Conservation (phyloP, 1,140 invertebrate genomes). For the Proales similis region DNA sequence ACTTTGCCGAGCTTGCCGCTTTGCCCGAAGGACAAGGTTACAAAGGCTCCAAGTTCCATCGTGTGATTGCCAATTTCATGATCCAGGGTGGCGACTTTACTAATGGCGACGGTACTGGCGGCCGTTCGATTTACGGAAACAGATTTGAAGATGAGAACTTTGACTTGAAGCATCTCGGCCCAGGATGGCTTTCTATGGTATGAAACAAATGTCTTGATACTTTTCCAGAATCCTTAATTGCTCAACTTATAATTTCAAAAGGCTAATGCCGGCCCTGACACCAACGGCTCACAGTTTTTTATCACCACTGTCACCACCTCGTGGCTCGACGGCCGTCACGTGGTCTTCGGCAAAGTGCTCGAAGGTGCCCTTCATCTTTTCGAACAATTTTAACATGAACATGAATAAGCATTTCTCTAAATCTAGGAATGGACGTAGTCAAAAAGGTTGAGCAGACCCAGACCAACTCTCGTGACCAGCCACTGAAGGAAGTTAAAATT, state of each 20-base stretch:
- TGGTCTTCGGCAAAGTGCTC: slow-evolving; percentile 81
- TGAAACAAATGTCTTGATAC: slow-evolving; percentile 70
- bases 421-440: slow-evolving; percentile 37
- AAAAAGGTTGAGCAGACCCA: slow-evolving; percentile 46
- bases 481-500: slow-evolving; percentile 63
- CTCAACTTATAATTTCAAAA: neutral
- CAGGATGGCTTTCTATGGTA: slow-evolving; percentile 89
- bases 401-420: neutral
- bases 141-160: slow-evolving; percentile 93
- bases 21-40: slow-evolving; percentile 40
- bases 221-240: neutral
- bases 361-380: slow-evolving; percentile 6
- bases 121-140: slow-evolving; percentile 74
- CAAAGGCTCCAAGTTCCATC: slow-evolving; percentile 47
- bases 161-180: slow-evolving; percentile 76
- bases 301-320: slow-evolving; percentile 61
- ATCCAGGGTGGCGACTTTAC: slow-evolving; percentile 51
- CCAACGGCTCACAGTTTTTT: slow-evolving; percentile 53
- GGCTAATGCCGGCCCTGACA: slow-evolving; percentile 48
- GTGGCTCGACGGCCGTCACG: slow-evolving; percentile 91
- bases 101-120: slow-evolving; percentile 48
- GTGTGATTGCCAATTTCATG: slow-evolving; percentile 50
- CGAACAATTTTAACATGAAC: neutral
- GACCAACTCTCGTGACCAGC: slow-evolving; percentile 67
- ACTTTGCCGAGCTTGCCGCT: slow-evolving; percentile 60